A percentile compares a stretch with the other conserved stretches of the same genome.
These are phyloP conservation scores for Horisme vitalbata DNA, from an alignment of 2,888 invertebrate genomes.

Conservation along the genomic window DNA sequence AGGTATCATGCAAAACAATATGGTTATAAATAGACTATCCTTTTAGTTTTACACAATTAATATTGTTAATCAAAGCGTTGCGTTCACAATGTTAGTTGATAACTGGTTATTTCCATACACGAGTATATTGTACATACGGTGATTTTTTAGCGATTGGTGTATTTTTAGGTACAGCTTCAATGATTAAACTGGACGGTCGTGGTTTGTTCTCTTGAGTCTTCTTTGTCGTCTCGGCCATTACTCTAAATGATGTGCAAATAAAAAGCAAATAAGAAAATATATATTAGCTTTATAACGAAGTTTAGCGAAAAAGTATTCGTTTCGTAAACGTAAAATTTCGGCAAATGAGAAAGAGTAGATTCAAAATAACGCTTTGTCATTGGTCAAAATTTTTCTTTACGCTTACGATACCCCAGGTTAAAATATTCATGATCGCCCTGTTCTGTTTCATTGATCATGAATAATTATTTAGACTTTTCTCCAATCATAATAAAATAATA, in stretches of 20 bases:
- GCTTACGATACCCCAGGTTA: no score
- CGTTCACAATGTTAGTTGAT: conserved; percentile 37
- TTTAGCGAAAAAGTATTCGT: not conserved
- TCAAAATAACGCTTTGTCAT: no score
- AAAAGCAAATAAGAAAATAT: conserved; percentile 26
- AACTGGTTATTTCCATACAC: conserved; percentile 41
- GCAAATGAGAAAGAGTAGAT: no score
- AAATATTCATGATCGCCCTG: no score
- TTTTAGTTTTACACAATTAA: not conserved
- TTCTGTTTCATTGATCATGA: no score
- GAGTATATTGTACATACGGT: conserved; percentile 56
- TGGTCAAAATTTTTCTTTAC: no score
- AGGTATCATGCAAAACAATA: conserved; percentile 15
- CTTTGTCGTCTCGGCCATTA: conserved; percentile 57
- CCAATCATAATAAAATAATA: no score
- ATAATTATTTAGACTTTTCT: no score
- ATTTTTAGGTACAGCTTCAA: conserved; percentile 55
- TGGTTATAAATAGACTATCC: not conserved
- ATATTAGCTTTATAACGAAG: not conserved
- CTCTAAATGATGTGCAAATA: conserved; percentile 61
- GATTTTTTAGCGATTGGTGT: conserved; percentile 57
- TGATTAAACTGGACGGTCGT: conserved; percentile 41
- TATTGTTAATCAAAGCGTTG: conserved; percentile 8
- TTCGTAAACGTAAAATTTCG: no score
- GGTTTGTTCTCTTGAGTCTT: conserved; percentile 51